Conservation (phyloP, 2,113 vertebrate species). For the Menura novaehollandiae region DNA sequence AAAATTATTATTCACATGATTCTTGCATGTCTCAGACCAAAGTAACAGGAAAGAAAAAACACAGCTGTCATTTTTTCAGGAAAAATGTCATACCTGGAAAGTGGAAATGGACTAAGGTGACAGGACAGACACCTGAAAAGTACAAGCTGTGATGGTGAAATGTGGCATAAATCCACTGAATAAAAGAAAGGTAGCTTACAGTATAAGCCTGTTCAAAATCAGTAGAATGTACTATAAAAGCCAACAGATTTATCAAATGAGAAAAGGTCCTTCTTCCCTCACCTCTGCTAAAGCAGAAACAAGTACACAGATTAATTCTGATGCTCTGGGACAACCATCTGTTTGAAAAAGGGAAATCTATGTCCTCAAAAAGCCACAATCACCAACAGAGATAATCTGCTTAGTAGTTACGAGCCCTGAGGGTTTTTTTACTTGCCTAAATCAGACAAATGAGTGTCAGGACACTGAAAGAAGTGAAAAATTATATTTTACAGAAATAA, state of each 20-base stretch:
- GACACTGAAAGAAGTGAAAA: background rate
- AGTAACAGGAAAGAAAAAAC: background rate
- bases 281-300: background rate
- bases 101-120: background rate
- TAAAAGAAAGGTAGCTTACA: background rate
- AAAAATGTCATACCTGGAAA: background rate
- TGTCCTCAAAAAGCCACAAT: background rate
- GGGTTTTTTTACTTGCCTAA: background rate
- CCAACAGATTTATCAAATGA: background rate
- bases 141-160: background rate
- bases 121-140: background rate
- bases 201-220: background rate
- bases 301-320: background rate
- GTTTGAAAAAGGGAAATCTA: background rate
- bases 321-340: background rate
- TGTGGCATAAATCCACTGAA: background rate
- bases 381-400: background rate
- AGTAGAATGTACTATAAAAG: background rate
- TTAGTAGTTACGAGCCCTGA: background rate
- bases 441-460: background rate
- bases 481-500: background rate
- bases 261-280: background rate
- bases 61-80: background rate
- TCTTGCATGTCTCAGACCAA: background rate
- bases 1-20: background rate